A percentile compares a stretch with the other conserved stretches of the same genome.
These are phyloP conservation scores for Mylabris phalerata DNA, from an alignment of 1,140 invertebrate species.

Conservation along the genomic window DNA sequence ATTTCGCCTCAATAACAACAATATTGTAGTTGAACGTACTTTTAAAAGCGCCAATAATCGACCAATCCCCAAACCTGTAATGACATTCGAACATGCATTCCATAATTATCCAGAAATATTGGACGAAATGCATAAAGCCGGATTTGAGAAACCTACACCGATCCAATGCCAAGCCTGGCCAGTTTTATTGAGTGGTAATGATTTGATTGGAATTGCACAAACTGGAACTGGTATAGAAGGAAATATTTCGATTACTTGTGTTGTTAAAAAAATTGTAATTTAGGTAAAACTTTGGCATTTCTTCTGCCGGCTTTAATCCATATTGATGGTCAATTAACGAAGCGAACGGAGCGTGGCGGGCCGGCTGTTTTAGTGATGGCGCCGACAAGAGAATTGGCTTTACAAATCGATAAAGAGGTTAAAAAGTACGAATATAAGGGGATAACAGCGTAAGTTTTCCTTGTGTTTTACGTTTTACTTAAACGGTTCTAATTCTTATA, in stretches of 20 bases:
- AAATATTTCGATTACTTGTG: too few relatives aligned
- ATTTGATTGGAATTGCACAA: conserved; percentile 91
- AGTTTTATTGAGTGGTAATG: conserved; percentile 72
- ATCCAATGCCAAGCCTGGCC: conserved; percentile 92
- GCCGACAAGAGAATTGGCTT: conserved; percentile 83
- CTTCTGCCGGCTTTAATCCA: conserved; percentile 71
- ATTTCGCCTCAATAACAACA: conserved; percentile 60
- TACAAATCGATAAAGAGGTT: conserved; percentile 86
- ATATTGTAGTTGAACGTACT: conserved; percentile 49
- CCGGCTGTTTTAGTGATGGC: conserved; percentile 82
- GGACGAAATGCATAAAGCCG: conserved; percentile 71
- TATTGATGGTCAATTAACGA: conserved; percentile 53
- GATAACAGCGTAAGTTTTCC: conserved; percentile 67
- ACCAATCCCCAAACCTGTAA: conserved; percentile 75
- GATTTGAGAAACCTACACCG: conserved; percentile 78
- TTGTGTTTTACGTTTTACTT: too few relatives aligned
- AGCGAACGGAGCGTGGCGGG: conserved; percentile 61
- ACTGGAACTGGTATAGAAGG: conserved; percentile 66
- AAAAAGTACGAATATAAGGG: conserved; percentile 77
- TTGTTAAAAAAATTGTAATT: too few relatives aligned
- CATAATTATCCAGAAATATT: conserved; percentile 74
- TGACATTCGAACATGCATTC: conserved; percentile 81
- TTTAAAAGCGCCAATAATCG: conserved; percentile 42
- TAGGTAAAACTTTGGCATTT: conserved; percentile 77
- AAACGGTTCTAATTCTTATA: too few relatives aligned